Evolutionary conservation across 2,113 vertebrate genomes (phyloP).

Genomic region (Manacus vitellinus): DNA sequence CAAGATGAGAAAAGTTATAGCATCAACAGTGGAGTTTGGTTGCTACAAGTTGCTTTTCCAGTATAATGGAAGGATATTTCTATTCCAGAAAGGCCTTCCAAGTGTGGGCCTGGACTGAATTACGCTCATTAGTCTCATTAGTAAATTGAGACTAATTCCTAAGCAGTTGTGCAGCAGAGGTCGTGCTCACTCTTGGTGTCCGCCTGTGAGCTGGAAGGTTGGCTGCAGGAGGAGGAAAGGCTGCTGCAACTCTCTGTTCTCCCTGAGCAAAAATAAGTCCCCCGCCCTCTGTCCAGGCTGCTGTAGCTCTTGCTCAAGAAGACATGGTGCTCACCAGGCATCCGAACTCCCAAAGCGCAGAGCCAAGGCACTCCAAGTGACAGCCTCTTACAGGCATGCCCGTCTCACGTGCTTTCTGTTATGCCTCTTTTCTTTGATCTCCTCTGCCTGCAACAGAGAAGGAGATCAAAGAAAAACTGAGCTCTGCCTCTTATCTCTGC

Average conservation of each 20-base stretch:
- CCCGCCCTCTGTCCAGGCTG: background rate
- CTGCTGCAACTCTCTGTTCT: background rate
- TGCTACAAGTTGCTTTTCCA: background rate
- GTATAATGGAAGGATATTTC: background rate
- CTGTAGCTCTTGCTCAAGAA: background rate
- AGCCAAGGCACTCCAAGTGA: background rate
- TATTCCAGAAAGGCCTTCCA: background rate
- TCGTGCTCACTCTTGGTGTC: background rate
- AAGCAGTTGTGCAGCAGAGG: background rate
- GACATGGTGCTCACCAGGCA: background rate
- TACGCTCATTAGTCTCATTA: accelerated
- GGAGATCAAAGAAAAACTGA: slow-evolving; percentile 65
- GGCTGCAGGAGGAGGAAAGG: background rate
- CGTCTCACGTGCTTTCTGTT: slow-evolving; percentile 57
- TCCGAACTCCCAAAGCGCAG: background rate
- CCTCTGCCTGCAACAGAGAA: slow-evolving; percentile 21
- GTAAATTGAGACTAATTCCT: background rate
- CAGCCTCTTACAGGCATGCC: background rate
- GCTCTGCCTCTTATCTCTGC: slow-evolving; percentile 52
- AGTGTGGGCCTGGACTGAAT: background rate
- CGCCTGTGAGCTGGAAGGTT: accelerated
- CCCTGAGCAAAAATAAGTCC: background rate
- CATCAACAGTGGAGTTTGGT: background rate
- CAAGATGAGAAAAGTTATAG: background rate
- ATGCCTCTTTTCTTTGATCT: slow-evolving; percentile 57